Percentiles rank a stretch among this genome's conserved stretches.
Evolutionary conservation across 2,797 vertebrate genomes (phyloP).

Genomic region (Oophaga sylvatica): DNA sequence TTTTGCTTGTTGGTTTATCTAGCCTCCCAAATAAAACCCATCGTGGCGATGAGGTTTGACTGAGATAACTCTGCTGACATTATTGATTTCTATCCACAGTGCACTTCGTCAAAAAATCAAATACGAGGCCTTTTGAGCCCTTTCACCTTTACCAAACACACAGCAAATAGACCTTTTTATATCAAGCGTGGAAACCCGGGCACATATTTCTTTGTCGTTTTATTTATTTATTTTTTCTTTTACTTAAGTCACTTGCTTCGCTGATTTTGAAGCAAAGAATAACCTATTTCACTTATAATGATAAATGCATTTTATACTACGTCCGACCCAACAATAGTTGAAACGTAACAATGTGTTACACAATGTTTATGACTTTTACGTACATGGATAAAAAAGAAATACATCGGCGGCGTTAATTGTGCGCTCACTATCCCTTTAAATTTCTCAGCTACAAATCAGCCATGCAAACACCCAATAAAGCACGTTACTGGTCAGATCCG

Average conservation of each 20-base stretch:
- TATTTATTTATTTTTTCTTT: background rate
- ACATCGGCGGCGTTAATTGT: background rate
- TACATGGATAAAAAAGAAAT: background rate
- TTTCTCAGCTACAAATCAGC: conserved; percentile 31
- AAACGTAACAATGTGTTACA: background rate
- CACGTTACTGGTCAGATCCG: conserved; percentile 77
- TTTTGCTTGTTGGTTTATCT: conserved; percentile 95
- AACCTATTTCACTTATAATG: background rate
- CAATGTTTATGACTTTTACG: background rate
- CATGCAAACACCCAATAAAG: conserved; percentile 63
- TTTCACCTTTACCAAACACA: conserved; percentile 94
- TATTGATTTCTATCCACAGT: conserved; percentile 95
- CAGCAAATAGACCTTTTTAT: conserved; percentile 86
- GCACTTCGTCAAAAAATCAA: conserved; percentile 99
- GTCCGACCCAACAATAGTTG: background rate
- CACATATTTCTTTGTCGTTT: conserved; percentile 24
- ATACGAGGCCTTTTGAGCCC: conserved; percentile 93
- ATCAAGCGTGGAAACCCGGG: conserved; percentile 69
- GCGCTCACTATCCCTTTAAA: conserved; percentile 20
- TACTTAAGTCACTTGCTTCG: background rate
- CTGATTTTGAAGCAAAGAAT: background rate
- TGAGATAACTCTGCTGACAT: conserved; percentile 81
- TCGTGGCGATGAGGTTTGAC: conserved; percentile 78
- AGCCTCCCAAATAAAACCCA: conserved; percentile 80
- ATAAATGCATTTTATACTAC: background rate